Conservation (phyloP, 2,888 invertebrate species). For the Stegana nigrithorax region DNA sequence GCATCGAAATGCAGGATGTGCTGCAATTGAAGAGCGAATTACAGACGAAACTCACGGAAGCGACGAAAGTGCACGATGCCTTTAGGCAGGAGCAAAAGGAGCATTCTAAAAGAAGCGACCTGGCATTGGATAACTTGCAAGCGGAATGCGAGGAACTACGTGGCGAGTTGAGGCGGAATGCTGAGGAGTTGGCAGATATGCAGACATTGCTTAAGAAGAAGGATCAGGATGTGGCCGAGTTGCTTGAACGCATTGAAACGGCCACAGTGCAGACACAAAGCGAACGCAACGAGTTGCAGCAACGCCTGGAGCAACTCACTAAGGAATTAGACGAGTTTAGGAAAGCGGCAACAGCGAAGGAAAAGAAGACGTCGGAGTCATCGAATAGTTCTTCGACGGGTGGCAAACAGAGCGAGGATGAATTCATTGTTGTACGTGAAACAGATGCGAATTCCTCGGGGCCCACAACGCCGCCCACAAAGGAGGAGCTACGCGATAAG, state of each 20-base stretch:
- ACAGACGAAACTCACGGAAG: conserved; percentile 70
- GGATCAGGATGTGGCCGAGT: conserved; percentile 51
- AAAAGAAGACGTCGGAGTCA: conserved; percentile 62
- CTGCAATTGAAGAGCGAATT: conserved; percentile 71
- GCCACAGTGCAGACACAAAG: conserved; percentile 39
- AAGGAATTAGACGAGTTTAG: conserved; percentile 55
- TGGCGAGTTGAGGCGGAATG: conserved; percentile 44
- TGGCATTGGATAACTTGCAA: conserved; percentile 47
- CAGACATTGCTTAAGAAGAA: conserved; percentile 59
- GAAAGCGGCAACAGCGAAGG: conserved; percentile 38
- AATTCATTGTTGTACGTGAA: conserved; percentile 64
- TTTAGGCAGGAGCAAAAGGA: conserved; percentile 48
- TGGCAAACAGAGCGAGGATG: conserved; percentile 61
- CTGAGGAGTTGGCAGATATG: conserved; percentile 51
- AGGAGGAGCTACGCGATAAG: conserved; percentile 63
- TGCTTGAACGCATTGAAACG: conserved; percentile 52
- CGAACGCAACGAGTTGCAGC: conserved; percentile 56
- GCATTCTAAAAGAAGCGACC: conserved; percentile 51
- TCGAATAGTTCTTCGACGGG: conserved; percentile 52
- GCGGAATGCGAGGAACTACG: conserved; percentile 45
- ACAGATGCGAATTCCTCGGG: conserved; percentile 49
- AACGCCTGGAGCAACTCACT: conserved; percentile 41
- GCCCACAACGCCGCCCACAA: conserved; percentile 47
- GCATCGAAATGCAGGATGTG: conserved; percentile 75
- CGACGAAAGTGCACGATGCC: conserved; percentile 68